phyloP scores from a whole-genome alignment of 2,888 invertebrate genomes.

The Apomyelois bistriatella region DNA sequence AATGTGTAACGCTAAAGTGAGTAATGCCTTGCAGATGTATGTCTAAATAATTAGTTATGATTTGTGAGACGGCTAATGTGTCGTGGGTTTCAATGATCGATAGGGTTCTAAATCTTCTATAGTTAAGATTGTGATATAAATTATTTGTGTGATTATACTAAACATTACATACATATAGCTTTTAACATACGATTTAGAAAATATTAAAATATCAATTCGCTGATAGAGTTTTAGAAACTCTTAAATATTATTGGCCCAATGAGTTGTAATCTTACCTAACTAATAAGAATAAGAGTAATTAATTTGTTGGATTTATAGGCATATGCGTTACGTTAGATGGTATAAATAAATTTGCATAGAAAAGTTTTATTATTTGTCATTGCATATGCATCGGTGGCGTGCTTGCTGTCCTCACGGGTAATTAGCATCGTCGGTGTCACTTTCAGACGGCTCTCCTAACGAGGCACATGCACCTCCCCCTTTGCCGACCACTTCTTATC shows the following conservation, averaged over 20 bases:
- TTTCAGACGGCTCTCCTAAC: constrained; percentile 68
- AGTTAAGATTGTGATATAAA: too few species aligned
- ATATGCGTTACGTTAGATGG: too few species aligned
- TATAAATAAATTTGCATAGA: constrained; percentile 2
- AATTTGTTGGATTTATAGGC: too few species aligned
- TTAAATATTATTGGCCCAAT: too few species aligned
- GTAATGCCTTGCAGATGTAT: constrained; percentile 29
- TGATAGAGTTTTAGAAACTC: too few species aligned
- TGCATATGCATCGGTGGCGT: constrained; percentile 38
- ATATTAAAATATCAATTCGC: too few species aligned
- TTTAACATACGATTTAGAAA: too few species aligned
- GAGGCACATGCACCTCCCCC: constrained; percentile 48
- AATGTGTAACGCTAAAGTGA: constrained; percentile 26
- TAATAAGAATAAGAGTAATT: too few species aligned
- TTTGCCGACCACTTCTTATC: constrained; percentile 28
- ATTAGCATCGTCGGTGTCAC: constrained; percentile 71
- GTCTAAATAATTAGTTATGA: constrained; percentile 53
- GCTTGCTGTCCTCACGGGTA: constrained; percentile 61
- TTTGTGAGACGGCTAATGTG: constrained; percentile 40
- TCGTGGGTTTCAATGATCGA: not conserved
- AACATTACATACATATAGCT: too few species aligned
- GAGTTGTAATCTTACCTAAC: too few species aligned
- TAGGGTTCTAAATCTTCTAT: too few species aligned
- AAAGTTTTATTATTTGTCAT: constrained; percentile 21
- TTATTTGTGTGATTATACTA: too few species aligned